phyloP scores from a whole-genome alignment of 2,113 vertebrate genomes.

The Hiodon alosoides region DNA sequence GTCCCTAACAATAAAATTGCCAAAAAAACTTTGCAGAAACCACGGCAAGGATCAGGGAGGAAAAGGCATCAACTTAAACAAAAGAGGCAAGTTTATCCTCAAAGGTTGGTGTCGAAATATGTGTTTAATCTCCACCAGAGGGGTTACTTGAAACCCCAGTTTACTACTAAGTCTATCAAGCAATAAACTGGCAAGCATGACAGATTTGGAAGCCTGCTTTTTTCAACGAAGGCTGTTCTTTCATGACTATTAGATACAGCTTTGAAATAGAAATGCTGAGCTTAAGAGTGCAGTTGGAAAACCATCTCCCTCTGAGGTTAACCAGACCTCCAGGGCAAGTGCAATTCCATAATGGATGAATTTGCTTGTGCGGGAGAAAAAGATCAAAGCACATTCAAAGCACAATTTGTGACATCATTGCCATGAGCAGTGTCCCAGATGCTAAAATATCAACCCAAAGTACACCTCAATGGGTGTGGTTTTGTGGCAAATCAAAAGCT shows the following conservation, averaged over 20 bases:
- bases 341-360: neutral
- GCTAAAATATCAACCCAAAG: neutral
- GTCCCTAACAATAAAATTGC: neutral
- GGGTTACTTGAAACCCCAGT: no score
- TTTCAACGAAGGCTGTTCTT: neutral
- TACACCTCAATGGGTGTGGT: neutral
- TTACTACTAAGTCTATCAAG: no score
- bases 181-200: no score
- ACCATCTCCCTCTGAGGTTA: neutral
- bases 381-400: neutral
- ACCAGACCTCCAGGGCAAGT: neutral
- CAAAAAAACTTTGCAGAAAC: neutral
- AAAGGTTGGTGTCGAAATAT: no score
- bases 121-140: no score
- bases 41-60: no score
- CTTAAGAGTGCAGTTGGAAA: neutral
- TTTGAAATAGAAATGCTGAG: neutral
- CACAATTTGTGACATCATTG: neutral
- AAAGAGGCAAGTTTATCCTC: no score
- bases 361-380: neutral
- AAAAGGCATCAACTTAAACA: no score
- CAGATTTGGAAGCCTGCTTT: no score
- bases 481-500: conserved; percentile 6
- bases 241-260: neutral
- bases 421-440: neutral